Percentiles rank a stretch among this genome's conserved stretches.
phyloP scores from a whole-genome alignment of 2,888 invertebrate genomes.

The Oithona nana region DNA sequence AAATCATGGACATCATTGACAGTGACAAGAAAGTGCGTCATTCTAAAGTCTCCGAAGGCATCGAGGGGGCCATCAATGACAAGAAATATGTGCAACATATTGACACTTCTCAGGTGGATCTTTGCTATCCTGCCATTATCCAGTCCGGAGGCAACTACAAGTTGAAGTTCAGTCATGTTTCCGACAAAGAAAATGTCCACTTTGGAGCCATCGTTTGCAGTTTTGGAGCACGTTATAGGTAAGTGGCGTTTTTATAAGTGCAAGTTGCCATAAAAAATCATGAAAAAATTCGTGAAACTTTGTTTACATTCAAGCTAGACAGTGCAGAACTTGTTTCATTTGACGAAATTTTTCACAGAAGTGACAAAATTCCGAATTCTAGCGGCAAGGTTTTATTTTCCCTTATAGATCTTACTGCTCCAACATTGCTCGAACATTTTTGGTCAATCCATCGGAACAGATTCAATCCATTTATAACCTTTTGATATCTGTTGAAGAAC shows the following conservation, averaged over 20 bases:
- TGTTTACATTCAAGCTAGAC: no score
- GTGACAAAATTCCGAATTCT: no score
- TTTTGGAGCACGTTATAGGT: conserved; percentile 77
- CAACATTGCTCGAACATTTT: conserved; percentile 82
- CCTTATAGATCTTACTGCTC: conserved; percentile 98
- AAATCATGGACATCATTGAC: conserved; percentile 96
- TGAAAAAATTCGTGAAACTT: no score
- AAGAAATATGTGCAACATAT: conserved; percentile 75
- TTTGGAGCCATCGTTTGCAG: conserved; percentile 92
- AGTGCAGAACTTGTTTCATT: no score
- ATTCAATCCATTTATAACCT: conserved; percentile 69
- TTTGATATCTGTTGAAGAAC: conserved; percentile 68
- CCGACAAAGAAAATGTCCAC: conserved; percentile 80
- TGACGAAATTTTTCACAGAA: no score
- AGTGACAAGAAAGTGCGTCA: conserved; percentile 83
- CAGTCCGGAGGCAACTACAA: conserved; percentile 97
- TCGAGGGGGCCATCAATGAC: conserved; percentile 78
- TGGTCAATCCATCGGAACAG: conserved; percentile 69
- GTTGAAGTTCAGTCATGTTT: conserved; percentile 78
- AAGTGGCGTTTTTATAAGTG: no score
- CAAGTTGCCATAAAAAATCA: no score
- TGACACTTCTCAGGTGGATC: conserved; percentile 72
- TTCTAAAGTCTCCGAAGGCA: conserved; percentile 77
- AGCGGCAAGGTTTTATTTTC: no score
- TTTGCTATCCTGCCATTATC: conserved; percentile 96